Base-by-base conservation (phyloP, 2,797 vertebrate genomes). In the Acanthopagrus latus region DNA sequence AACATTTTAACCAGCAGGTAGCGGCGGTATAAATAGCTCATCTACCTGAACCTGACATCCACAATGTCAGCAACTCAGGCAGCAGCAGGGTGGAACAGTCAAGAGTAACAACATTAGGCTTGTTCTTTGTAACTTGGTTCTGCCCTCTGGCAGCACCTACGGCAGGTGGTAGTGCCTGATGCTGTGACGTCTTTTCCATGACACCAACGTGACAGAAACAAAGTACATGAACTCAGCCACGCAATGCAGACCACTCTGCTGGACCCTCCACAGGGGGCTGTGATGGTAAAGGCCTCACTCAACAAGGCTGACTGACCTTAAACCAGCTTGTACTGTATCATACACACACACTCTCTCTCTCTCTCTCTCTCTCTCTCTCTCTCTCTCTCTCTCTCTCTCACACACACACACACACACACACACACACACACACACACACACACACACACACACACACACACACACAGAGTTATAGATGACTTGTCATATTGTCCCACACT, bases 281-380 rank as follows among this genome's bases (percentile, higher is more conserved):
- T 82, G 76, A 76, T 56, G 68, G 76, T 84, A 89, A 89, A 90
- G 90, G 90, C 82, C 85, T 84, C 23, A 48, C 66, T 88, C 75
- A 47, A 68, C 79, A 78, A 82, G 86, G 88, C 84, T 80, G 85
- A 86, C 78, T 87, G 86, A 86, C 86, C 89, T 90, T 89, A 89
- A 75, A 84, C 80, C 65, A 58, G 57, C 84, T 67, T 76, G 55
- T 68, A 55, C 76, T 54, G 57, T 44, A 27, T 67, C 63, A 21
- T 70, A 41, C 64, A 59, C 62, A 1, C 50, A 0, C 50, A 8
- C 7, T 3, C 23, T 17, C 55, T 8, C 55, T 27, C 55, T 18
- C 55, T 4, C 50, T n/a, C 55, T 29, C 55, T n/a, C 50, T n/a
- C 50, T n/a, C 58, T 17, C 43, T 17, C 21, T 9, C 43, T 8